Percentiles rank a stretch among this genome's conserved stretches.
Evolutionary conservation across 2,113 vertebrate species (phyloP).

Genomic region (Anoura caudifer): DNA sequence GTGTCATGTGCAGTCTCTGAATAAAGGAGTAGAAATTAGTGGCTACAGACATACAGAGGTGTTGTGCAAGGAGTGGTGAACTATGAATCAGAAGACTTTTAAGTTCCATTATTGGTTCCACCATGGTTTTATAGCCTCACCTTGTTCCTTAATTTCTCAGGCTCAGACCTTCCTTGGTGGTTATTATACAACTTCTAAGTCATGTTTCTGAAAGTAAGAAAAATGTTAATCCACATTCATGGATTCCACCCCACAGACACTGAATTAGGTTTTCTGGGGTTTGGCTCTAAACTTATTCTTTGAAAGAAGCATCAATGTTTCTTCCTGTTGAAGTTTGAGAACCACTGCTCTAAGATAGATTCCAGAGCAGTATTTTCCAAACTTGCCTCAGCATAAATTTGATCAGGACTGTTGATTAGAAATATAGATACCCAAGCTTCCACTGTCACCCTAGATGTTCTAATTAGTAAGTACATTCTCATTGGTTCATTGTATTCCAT

Average conservation of each 20-base stretch:
- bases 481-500: not conserved
- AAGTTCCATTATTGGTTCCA: not conserved
- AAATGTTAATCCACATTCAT: not conserved
- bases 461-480: not conserved
- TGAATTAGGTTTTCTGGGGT: not conserved
- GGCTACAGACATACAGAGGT: not conserved
- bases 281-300: not conserved
- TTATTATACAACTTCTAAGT: not conserved
- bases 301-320: not conserved
- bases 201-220: not conserved
- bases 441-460: not conserved
- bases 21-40: not conserved
- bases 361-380: not conserved
- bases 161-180: not conserved
- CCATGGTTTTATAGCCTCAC: not conserved
- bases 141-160: accelerated
- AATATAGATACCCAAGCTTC: not conserved
- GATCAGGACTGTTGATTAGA: not conserved
- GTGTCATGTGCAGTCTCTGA: not conserved
- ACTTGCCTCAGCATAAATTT: not conserved
- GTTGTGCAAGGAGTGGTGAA: not conserved
- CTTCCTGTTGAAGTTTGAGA: not conserved
- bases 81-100: not conserved
- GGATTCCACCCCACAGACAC: not conserved
- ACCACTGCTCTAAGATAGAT: not conserved